These are phyloP conservation scores for Capitulum mitella DNA, from an alignment of 2,888 invertebrate genomes.

Conservation along the genomic window DNA sequence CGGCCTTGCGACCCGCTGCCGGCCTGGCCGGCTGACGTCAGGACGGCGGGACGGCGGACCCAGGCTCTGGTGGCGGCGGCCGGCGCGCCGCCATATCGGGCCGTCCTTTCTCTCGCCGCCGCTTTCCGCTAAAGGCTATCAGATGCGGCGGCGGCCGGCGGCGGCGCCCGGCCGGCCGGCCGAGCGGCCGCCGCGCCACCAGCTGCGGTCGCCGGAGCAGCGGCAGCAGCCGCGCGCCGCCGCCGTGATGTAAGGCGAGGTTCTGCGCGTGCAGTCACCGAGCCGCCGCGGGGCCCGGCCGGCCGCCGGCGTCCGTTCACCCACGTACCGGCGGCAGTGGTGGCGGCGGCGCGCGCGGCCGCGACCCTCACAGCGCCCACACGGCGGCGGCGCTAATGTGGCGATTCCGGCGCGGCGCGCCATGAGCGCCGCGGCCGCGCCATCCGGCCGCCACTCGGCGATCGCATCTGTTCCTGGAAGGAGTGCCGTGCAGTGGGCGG, in stretches of 20 bases:
- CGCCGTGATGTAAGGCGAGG: not conserved
- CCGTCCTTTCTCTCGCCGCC: not conserved
- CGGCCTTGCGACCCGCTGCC: no score
- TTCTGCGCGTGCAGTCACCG: not conserved
- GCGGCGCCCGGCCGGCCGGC: not conserved
- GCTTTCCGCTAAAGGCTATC: not conserved
- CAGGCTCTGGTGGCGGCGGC: not conserved
- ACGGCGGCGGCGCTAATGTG: not conserved
- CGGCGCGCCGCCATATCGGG: not conserved
- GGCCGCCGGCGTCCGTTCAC: no score
- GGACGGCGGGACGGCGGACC: not conserved
- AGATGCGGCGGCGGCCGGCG: not conserved
- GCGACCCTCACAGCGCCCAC: not conserved
- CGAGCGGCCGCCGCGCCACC: not conserved
- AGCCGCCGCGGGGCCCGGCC: not conserved
- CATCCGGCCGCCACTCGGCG: not conserved
- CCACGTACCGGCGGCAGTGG: no score
- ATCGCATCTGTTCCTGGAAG: not conserved
- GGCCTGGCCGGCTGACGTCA: no score
- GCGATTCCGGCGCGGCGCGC: not conserved
- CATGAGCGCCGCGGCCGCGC: not conserved
- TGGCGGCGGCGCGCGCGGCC: no score
- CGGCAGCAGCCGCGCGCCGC: not conserved
- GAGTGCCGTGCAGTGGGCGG: not conserved
- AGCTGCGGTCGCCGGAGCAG: no score